Conservation (phyloP, 2,113 vertebrate genomes). For the Sapajus apella region DNA sequence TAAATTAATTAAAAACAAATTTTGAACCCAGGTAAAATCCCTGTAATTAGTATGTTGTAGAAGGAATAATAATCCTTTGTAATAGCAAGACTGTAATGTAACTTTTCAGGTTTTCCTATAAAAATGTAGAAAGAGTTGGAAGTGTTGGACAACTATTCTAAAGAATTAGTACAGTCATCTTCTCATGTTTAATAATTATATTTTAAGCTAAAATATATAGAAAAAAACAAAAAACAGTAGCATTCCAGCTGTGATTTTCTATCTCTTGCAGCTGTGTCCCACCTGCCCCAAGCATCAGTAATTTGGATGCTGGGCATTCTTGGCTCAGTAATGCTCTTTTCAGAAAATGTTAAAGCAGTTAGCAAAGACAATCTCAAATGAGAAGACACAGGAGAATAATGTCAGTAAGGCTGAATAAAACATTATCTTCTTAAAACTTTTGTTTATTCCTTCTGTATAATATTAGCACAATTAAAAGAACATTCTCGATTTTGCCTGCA, state of each 20-base stretch:
- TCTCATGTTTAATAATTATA: not conserved
- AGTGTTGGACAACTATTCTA: not conserved
- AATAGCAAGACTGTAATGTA: not conserved
- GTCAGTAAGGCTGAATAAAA: constrained; percentile 63
- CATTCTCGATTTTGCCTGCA: not conserved
- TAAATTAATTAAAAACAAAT: constrained; percentile 5
- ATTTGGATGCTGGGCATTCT: constrained; percentile 35
- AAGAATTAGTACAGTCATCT: not conserved
- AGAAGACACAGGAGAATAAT: constrained; percentile 53
- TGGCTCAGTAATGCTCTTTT: constrained; percentile 50
- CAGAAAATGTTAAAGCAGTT: constrained; percentile 69
- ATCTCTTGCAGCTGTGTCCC: constrained; percentile 50
- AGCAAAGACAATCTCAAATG: constrained; percentile 52
- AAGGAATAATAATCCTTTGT: not conserved
- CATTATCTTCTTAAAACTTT: constrained; percentile 56
- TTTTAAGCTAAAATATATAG: constrained; percentile 27
- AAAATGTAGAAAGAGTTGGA: not conserved
- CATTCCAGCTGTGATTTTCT: constrained; percentile 51
- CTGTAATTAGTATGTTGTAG: not conserved
- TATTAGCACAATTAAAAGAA: constrained; percentile 70
- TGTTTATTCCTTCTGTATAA: constrained; percentile 53
- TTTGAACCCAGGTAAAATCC: not conserved
- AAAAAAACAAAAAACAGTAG: constrained; percentile 20
- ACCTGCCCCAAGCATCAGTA: constrained; percentile 1
- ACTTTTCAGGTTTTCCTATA: not conserved